Evolutionary conservation across 2,888 invertebrate genomes (phyloP), one percentile per base, ranked within the genome.

Genomic region (Rhagonycha fulva): DNA sequence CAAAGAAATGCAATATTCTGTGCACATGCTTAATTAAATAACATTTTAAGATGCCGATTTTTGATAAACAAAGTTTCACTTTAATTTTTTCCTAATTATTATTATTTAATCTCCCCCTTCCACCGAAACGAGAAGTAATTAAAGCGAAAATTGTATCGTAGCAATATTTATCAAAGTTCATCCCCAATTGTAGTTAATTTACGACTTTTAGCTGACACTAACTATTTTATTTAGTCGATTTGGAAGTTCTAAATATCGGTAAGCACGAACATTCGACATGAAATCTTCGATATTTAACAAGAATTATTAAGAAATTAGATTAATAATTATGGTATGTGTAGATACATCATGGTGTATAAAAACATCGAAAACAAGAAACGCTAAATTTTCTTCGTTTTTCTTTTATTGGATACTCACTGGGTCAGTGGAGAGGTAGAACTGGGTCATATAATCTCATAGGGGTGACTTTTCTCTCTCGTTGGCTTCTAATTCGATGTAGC

Each of bases 111-210:
- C 68, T 63, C 61, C 73, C n/a, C 60, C 70, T 70, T 24, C 61
- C 69, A 47, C 28, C 68, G 71, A 74, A 68, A 76, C 71, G 62
- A 73, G 74, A 78, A 74, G 74, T 75, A 76, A 78, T 78, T 76
- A 76, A 78, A 76, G 73, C 74, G 63, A 72, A 68, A 75, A 78
- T 78, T 78, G 75, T 75, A 75, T 78, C 72, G 72, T 75, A 72
- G 73, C 74, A 78, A 78, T 76, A 76, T 78, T 76, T 76, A 74
- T 78, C 84, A 82, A 85, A 86, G 85, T 85, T 86, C 85, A 85
- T 85, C 79, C 84, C 86, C 85, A 86, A 86, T 86, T 86, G 84
- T 81, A 79, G 79, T 81, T 85, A 85, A 85, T 86, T 86, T 85
- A 86, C 85, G 84, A 82, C 82, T 81, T 78, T 78, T 81, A 78